Evolutionary conservation across 2,888 invertebrate genomes (phyloP).

Genomic region (Clistopyga incitator): DNA sequence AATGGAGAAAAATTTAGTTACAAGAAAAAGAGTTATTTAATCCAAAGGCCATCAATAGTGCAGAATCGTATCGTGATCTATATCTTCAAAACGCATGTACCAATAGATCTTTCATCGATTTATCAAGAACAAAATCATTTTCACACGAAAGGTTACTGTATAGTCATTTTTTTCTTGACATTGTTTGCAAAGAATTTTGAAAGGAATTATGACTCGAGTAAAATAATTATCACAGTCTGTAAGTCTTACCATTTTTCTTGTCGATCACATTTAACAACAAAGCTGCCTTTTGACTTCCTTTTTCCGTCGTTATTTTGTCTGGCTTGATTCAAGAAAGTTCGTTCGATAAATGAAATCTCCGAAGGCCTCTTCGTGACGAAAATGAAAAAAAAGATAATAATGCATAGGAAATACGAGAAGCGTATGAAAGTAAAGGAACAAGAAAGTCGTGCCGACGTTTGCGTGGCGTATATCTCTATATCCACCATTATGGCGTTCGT

Average conservation of each 20-base stretch:
- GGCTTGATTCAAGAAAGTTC: background rate
- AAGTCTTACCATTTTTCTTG: background rate
- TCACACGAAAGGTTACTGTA: no score
- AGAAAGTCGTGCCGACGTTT: slow-evolving; percentile 52
- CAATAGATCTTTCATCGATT: no score
- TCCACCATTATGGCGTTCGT: slow-evolving; percentile 50
- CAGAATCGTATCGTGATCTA: no score
- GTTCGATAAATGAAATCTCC: slow-evolving; percentile 50
- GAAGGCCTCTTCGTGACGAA: slow-evolving; percentile 59
- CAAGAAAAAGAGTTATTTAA: no score
- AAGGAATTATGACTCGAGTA: no score
- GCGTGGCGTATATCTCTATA: slow-evolving; percentile 22
- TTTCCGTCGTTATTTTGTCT: background rate
- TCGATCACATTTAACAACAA: background rate
- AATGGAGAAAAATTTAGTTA: no score
- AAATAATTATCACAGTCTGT: background rate
- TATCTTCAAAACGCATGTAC: no score
- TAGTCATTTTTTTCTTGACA: no score
- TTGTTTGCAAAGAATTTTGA: no score
- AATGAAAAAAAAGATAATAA: slow-evolving; percentile 42
- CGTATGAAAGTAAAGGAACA: slow-evolving; percentile 54
- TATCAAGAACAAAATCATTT: no score
- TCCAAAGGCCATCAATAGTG: no score
- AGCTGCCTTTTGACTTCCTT: background rate
- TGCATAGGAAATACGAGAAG: slow-evolving; percentile 34